phyloP scores from a whole-genome alignment of 2,888 invertebrate genomes.

The Lapara coniferarum region DNA sequence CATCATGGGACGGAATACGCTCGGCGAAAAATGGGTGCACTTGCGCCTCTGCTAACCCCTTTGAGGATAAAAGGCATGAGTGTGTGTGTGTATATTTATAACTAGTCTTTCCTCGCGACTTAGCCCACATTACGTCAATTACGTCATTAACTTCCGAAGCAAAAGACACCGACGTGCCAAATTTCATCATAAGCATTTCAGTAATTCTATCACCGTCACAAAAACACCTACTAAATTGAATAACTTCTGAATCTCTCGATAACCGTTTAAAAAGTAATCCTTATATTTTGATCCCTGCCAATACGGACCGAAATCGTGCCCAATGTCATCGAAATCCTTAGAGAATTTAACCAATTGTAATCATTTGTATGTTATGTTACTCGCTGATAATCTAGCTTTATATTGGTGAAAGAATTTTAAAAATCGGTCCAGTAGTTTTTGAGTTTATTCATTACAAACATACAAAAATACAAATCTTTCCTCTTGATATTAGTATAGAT shows the following conservation, averaged over 20 bases:
- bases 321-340: slow-evolving; percentile 13
- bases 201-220: not conserved
- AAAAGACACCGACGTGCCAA: slow-evolving; percentile 10
- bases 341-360: too few species aligned
- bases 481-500: too few species aligned
- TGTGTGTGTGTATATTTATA: not conserved
- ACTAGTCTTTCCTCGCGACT: not conserved
- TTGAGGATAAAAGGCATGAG: too few species aligned
- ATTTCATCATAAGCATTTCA: slow-evolving; percentile 5
- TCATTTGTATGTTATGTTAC: too few species aligned
- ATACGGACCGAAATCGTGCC: not conserved
- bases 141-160: not conserved
- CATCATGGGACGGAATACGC: too few species aligned
- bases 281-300: slow-evolving; percentile 12
- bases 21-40: too few species aligned
- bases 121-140: not conserved
- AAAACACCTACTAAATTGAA: slow-evolving; percentile 11
- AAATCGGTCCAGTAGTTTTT: too few species aligned
- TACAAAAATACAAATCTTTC: too few species aligned
- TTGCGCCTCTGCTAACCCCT: too few species aligned
- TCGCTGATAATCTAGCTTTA: too few species aligned
- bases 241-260: not conserved
- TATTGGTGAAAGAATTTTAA: too few species aligned
- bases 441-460: too few species aligned
- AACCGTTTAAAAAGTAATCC: slow-evolving; percentile 10